Base-by-base conservation (phyloP, 2,113 vertebrate genomes). In the Capra hircus region DNA sequence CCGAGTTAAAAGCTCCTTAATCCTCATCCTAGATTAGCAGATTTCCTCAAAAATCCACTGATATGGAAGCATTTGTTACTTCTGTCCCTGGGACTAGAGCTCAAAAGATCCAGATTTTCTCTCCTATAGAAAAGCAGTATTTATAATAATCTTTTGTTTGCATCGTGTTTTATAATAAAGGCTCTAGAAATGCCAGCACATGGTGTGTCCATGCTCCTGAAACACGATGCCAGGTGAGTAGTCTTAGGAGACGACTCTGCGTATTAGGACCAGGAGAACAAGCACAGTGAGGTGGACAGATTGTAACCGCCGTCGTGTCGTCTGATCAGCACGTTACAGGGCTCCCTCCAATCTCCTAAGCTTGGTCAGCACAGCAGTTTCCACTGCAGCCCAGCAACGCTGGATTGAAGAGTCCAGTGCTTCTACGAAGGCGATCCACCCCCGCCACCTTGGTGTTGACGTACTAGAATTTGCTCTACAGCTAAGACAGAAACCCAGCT, bases 81-180 rank as follows among this genome's bases (percentile, higher is more conserved):
- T 88, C 94, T 91, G 85, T 86, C 62, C 55, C 86, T 71, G 94
- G 94, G 97, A 95, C 95, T 97, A 84, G 40, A 96, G 95, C 55
- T 95, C 91, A 45, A 59, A 92, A 97, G 81, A 48, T 84, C 84
- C 94, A 96, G 85, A 95, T 77, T 94, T 80, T 98, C 94, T 94
- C 89, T 98, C 92, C 97, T 81, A 77, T 78, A 91, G 33, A 59
- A 91, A 21, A 92, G 23, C 33, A 14, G 55, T 74, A 30, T 95
- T 88, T 86, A 77, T 90, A 86, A 16, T 55, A 11, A 43, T 55
- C 48, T 60, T 77, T 94, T 27, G 40, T 60, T 80, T 71, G 52
- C 30, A 36, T 62, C 19, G 2, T 77, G 33, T 60, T 71, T 90
- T 80, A 30, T 28, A 36, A 27, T 50, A 53, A 96, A 67, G 43